phyloP scores from a whole-genome alignment of 1,140 invertebrate species.

The Drosophila tsacasi region DNA sequence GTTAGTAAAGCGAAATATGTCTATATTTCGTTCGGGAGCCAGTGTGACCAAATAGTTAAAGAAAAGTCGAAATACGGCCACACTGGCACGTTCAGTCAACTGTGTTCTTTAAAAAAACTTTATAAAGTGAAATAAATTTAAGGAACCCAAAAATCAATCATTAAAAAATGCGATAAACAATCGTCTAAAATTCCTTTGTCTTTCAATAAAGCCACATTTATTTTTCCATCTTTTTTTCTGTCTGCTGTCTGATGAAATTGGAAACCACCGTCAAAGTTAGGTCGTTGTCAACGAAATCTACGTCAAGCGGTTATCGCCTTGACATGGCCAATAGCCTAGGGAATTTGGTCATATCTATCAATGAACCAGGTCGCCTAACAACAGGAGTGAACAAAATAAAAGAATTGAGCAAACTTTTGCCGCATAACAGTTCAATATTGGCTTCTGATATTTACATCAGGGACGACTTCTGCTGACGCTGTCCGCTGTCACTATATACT shows the following conservation, averaged over 20 bases:
- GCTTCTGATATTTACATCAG: conserved; percentile 58
- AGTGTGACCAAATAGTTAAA: too few species aligned
- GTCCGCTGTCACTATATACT: conserved; percentile 10
- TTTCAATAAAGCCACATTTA: background rate
- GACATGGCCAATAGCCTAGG: conserved; percentile 10
- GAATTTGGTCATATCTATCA: conserved; percentile 49
- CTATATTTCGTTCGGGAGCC: too few species aligned
- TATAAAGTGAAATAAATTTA: too few species aligned
- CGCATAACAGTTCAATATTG: conserved; percentile 34
- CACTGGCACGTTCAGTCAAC: too few species aligned
- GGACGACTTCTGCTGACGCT: conserved; percentile 39
- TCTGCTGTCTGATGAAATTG: conserved; percentile 7
- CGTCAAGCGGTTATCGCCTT: conserved; percentile 47
- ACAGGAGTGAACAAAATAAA: conserved; percentile 13
- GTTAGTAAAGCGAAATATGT: too few species aligned
- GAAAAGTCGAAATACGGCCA: too few species aligned
- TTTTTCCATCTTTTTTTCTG: background rate
- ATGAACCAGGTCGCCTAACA: conserved; percentile 43
- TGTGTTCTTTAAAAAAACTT: too few species aligned
- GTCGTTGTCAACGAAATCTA: conserved; percentile 17
- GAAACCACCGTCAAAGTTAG: background rate
- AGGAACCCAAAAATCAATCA: background rate
- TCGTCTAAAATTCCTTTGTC: background rate
- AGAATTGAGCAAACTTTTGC: conserved; percentile 29
- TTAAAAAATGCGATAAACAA: background rate